Percentiles rank a stretch among this genome's conserved stretches.
Conservation (phyloP, 2,113 vertebrate species). For the Paratilapia polleni region DNA sequence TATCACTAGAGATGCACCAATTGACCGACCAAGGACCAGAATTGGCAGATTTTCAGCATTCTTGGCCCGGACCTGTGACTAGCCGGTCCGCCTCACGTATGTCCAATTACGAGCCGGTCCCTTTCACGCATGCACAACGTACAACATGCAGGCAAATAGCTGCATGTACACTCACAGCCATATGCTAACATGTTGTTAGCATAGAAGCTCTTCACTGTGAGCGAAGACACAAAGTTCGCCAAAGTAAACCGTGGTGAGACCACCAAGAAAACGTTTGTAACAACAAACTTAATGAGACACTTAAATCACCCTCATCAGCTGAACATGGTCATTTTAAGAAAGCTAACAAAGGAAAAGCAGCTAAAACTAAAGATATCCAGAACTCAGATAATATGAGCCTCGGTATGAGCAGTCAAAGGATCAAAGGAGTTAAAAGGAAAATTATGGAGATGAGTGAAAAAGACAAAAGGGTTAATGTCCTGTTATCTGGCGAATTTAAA, state of each 20-base stretch:
- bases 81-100: not conserved
- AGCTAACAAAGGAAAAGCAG: not conserved
- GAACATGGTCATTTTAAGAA: not conserved
- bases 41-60: not conserved
- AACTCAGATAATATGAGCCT: not conserved
- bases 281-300: not conserved
- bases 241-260: not conserved
- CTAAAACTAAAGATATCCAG: not conserved
- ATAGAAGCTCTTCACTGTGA: not conserved
- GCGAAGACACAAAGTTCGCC: not conserved
- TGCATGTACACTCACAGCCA: no score
- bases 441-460: not conserved
- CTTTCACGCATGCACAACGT: not conserved
- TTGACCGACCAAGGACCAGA: not conserved
- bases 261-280: not conserved
- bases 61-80: not conserved
- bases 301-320: not conserved
- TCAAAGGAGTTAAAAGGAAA: not conserved
- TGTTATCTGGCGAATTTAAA: not conserved
- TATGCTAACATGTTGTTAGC: no score
- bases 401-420: not conserved
- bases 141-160: not conserved
- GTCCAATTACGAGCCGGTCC: not conserved
- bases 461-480: not conserved
- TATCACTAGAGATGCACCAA: not conserved